These are phyloP conservation scores for Formica aserva DNA, from an alignment of 2,888 invertebrate species.

Conservation along the genomic window DNA sequence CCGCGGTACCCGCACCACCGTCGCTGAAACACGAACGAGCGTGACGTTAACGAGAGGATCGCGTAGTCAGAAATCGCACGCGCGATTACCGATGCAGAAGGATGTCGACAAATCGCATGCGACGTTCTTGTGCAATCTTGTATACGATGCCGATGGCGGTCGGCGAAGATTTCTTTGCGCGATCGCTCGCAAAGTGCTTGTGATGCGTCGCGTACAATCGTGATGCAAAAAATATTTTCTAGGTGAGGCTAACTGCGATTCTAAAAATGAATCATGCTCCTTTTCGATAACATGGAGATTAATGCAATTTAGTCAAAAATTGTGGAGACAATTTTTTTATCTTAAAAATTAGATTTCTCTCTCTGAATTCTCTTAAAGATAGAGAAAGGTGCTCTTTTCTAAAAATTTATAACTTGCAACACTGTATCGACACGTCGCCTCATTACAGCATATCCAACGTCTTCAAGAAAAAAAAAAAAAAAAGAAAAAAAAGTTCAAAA, in stretches of 20 bases:
- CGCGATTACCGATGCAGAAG: not conserved
- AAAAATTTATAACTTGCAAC: not conserved
- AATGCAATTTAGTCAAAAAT: not conserved
- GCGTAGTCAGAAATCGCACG: not conserved
- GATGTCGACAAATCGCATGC: not conserved
- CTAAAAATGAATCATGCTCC: not conserved
- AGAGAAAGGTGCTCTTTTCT: not conserved
- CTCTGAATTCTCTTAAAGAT: not conserved
- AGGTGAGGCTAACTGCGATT: not conserved
- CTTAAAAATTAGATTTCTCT: not conserved
- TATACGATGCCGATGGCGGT: not conserved
- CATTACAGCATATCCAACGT: not conserved
- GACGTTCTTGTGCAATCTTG: constrained; percentile 34
- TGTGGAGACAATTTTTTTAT: not conserved
- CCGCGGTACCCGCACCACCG: constrained; percentile 84
- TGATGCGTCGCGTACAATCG: constrained; percentile 1
- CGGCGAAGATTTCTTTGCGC: not conserved
- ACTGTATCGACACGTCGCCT: not conserved
- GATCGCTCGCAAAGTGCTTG: not conserved
- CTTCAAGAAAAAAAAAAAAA: not conserved
- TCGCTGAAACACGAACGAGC: constrained; percentile 82
- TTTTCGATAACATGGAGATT: too few relatives aligned
- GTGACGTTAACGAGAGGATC: constrained; percentile 4
- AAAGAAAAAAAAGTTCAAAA: not conserved
- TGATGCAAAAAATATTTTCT: not conserved